Evolutionary conservation across 2,888 invertebrate genomes (phyloP), one percentile per base, ranked within the genome.

Genomic region (Drosophila atripex): DNA sequence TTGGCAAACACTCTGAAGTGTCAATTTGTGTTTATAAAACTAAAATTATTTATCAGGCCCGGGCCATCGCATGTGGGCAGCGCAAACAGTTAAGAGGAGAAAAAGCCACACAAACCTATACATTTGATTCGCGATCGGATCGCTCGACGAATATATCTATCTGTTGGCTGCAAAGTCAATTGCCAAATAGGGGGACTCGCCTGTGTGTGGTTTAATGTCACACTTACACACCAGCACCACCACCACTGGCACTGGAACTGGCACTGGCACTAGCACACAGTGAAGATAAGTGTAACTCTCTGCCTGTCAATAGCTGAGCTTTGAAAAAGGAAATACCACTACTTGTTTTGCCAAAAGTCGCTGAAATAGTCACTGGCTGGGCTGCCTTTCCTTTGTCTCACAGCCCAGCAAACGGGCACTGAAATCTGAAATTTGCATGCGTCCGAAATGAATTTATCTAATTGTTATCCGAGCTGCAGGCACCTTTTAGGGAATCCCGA

Each of bases 161-260:
- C 16, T 28, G 57, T 76, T 71, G 80, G 61, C 76, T 76, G 86
- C 88, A 88, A 89, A 89, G 89, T 87, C 89, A 88, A 85, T 75
- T 88, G 84, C 89, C 89, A 89, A 85, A 89, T 89, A 89, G 89
- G 88, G 72, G 57, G 75, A 86, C 76, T 79, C 77, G 78, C 76
- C 87, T 78, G 76, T 80, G 77, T 84, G 82, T 77, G 75, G 77
- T 72, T 83, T 83, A 85, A 82, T 86, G 86, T 86, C 85, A 82
- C 75, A 72, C 76, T 71, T 57, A 68, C 58, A 72, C 63, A 60
- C 58, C 55, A 21, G 51, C 18, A 18, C 16, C 8, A 2, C 28
- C 21, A 18, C n/a, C n/a, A n/a, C 5, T 21, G n/a, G 7, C 35
- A n/a, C 35, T 28, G 9, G 9, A n/a, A n/a, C 5, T 21, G n/a